Evolutionary conservation across 2,113 vertebrate species (phyloP).

Genomic region (Podarcis cretensis): DNA sequence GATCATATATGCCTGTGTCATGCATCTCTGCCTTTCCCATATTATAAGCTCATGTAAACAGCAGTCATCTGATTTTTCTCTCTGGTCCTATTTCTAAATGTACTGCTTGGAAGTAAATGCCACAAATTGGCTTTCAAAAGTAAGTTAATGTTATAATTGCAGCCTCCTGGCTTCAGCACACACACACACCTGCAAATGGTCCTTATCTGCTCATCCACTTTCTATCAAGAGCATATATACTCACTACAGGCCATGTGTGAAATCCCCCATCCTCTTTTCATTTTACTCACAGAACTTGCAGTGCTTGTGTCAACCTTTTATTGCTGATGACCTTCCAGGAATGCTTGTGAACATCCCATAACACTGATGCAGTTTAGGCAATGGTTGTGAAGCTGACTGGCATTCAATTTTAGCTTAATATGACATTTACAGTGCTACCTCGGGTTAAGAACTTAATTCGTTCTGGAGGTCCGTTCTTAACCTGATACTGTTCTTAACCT

Average conservation of each 20-base stretch:
- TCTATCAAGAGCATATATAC: neutral
- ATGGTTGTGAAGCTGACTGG: neutral
- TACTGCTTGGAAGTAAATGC: neutral
- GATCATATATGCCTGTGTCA: constrained; percentile 36
- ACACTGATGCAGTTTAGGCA: neutral
- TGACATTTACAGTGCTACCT: neutral
- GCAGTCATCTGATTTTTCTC: constrained; percentile 1
- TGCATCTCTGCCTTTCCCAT: constrained; percentile 23
- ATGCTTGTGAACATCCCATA: neutral
- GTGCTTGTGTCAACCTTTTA: neutral
- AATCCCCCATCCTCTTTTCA: neutral
- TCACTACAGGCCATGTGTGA: neutral
- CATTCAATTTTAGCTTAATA: neutral
- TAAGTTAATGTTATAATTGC: neutral
- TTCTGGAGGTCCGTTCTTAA: too few species aligned
- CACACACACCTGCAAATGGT: neutral
- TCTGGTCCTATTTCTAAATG: constrained; percentile 1
- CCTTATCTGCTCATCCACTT: constrained; percentile 16
- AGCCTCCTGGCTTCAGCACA: neutral
- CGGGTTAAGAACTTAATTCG: too few species aligned
- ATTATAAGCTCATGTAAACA: constrained; percentile 52
- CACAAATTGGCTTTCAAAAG: neutral
- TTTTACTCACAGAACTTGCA: neutral
- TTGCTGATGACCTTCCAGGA: neutral
- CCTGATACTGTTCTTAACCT: too few species aligned